These are phyloP conservation scores for Chaetophractus vellerosus DNA, from an alignment of 2,797 vertebrate species.

Conservation along the genomic window DNA sequence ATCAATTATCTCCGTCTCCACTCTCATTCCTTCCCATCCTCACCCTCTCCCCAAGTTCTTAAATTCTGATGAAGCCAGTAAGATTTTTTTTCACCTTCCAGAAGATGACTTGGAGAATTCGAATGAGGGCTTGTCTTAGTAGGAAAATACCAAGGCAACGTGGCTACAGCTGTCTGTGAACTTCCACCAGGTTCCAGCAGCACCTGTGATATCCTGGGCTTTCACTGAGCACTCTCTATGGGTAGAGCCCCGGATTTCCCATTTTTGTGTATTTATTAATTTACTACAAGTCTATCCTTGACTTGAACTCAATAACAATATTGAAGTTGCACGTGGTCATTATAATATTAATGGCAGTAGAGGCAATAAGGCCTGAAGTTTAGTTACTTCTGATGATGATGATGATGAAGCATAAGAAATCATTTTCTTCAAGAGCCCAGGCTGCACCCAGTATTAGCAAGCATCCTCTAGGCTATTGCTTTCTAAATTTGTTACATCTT, in stretches of 20 bases:
- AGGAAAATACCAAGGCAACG: background rate
- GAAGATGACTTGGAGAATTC: background rate
- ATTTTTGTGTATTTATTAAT: background rate
- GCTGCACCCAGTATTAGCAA: background rate
- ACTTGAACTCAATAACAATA: background rate
- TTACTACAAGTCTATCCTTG: background rate
- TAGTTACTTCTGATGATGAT: background rate
- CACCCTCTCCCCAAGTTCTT: background rate
- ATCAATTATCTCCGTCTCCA: rapidly evolving
- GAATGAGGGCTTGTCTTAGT: background rate
- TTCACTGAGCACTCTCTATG: background rate
- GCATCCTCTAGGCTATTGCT: background rate
- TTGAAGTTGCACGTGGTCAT: background rate
- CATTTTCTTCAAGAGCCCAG: conserved; percentile 29
- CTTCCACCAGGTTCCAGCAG: background rate
- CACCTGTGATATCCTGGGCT: background rate
- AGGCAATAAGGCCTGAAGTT: conserved; percentile 29
- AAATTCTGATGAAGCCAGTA: background rate
- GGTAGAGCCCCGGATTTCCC: background rate
- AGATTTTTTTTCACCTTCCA: background rate
- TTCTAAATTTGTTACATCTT: background rate
- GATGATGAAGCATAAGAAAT: background rate
- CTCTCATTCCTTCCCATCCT: background rate
- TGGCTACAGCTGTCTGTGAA: no score
- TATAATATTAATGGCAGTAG: background rate